These are phyloP conservation scores for Tethea ocularis DNA, from an alignment of 2,888 invertebrate species.

Conservation along the genomic window DNA sequence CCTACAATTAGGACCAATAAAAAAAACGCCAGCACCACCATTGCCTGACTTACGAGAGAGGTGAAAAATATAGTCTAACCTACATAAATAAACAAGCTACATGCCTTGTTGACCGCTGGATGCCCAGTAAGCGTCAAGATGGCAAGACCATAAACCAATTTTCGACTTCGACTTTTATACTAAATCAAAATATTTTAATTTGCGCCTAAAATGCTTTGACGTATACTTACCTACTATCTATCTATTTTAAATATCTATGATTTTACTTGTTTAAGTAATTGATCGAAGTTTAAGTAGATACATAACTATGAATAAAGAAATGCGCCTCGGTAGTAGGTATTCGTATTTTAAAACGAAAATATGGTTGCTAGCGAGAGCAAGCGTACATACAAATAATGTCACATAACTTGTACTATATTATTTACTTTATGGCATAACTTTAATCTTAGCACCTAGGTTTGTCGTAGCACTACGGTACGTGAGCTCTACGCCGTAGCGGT, in stretches of 20 bases:
- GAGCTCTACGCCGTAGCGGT: constrained; percentile 7
- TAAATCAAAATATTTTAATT: neutral
- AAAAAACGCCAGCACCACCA: constrained; percentile 45
- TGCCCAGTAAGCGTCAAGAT: constrained; percentile 32
- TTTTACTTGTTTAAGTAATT: too few species aligned
- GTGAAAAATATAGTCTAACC: constrained; percentile 64
- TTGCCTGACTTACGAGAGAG: constrained; percentile 43
- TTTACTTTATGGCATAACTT: too few species aligned
- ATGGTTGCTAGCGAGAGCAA: too few species aligned
- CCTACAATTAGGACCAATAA: constrained; percentile 48
- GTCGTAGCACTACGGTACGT: constrained; percentile 6
- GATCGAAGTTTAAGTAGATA: too few species aligned
- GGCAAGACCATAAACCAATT: constrained; percentile 20
- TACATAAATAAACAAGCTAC: constrained; percentile 47
- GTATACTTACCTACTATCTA: too few species aligned
- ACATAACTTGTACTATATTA: too few species aligned
- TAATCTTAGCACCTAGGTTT: too few species aligned
- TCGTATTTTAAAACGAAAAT: too few species aligned
- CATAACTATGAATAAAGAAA: too few species aligned
- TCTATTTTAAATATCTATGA: too few species aligned
- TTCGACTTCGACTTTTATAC: neutral
- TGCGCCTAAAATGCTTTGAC: neutral
- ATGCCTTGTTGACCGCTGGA: constrained; percentile 54
- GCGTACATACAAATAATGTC: too few species aligned
- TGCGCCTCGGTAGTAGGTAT: too few species aligned